A percentile compares a stretch with the other conserved stretches of the same genome.
phyloP scores from a whole-genome alignment of 2,888 invertebrate species.

The Sclerodermus sp. region DNA sequence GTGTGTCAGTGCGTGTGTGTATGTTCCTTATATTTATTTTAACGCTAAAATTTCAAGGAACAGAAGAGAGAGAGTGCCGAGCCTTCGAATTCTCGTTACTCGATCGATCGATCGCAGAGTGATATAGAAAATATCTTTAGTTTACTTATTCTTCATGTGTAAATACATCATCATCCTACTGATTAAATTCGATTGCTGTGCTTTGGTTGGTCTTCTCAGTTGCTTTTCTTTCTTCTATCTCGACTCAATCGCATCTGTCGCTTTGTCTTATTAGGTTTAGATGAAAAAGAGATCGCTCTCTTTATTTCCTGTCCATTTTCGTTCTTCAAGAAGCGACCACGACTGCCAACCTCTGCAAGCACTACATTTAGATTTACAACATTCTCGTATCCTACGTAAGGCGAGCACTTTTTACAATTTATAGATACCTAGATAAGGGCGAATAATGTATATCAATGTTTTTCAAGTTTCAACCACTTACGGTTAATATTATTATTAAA shows the following conservation, averaged over 20 bases:
- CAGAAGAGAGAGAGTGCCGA: not conserved
- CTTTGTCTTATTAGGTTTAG: too few species aligned
- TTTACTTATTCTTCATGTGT: constrained; percentile 19
- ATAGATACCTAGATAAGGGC: constrained; percentile 31
- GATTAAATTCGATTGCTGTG: too few species aligned
- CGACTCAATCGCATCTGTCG: constrained; percentile 1
- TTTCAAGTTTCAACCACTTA: constrained; percentile 32
- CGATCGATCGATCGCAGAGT: constrained; percentile 18
- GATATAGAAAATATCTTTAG: constrained; percentile 21
- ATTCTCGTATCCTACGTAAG: too few species aligned
- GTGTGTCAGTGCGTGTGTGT: too few species aligned
- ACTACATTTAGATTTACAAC: too few species aligned
- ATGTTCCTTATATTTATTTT: constrained; percentile 6
- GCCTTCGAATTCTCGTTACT: too few species aligned
- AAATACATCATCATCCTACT: constrained; percentile 20
- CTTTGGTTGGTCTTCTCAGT: not conserved
- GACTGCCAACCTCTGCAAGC: too few species aligned
- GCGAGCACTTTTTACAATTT: constrained; percentile 23
- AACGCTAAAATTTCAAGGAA: not conserved
- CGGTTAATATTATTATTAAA: constrained; percentile 37
- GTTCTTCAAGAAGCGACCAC: too few species aligned
- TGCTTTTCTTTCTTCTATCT: not conserved
- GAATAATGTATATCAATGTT: constrained; percentile 32
- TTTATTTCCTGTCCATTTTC: not conserved
- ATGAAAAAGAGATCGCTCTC: too few species aligned